Conservation (phyloP, 2,113 vertebrate species). For the Muntiacus reevesi region DNA sequence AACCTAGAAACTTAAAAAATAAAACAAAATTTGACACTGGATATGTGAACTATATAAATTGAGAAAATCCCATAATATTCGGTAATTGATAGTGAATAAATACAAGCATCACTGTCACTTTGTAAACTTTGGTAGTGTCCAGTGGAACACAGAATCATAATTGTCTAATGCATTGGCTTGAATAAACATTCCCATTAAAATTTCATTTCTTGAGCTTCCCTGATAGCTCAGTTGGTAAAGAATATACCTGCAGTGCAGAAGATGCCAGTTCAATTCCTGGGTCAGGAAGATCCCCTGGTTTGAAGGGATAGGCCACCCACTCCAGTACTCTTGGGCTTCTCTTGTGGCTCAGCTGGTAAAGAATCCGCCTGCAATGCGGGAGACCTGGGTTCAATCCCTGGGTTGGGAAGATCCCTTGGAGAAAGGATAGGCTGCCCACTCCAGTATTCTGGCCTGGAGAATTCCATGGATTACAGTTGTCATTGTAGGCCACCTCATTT, state of each 20-base stretch:
- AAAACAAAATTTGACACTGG: neutral
- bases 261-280: neutral
- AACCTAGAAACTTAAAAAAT: conserved; percentile 9
- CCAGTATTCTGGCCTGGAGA: neutral
- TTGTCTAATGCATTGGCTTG: neutral
- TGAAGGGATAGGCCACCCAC: neutral
- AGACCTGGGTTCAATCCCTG: neutral
- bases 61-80: neutral
- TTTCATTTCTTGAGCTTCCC: neutral
- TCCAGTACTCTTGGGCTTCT: neutral
- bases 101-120: neutral
- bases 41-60: neutral
- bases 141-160: neutral
- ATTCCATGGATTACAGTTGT: neutral
- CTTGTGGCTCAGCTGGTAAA: neutral
- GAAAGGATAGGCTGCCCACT: neutral
- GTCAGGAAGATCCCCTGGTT: neutral
- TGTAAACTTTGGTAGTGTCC: neutral
- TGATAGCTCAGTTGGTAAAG: neutral
- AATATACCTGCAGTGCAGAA: neutral
- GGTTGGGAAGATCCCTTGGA: neutral
- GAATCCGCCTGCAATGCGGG: fast-evolving
- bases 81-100: conserved; percentile 3
- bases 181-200: neutral
- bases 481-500: neutral